Evolutionary conservation across 2,797 vertebrate genomes (phyloP).

Genomic region (Corythornis leucogaster): DNA sequence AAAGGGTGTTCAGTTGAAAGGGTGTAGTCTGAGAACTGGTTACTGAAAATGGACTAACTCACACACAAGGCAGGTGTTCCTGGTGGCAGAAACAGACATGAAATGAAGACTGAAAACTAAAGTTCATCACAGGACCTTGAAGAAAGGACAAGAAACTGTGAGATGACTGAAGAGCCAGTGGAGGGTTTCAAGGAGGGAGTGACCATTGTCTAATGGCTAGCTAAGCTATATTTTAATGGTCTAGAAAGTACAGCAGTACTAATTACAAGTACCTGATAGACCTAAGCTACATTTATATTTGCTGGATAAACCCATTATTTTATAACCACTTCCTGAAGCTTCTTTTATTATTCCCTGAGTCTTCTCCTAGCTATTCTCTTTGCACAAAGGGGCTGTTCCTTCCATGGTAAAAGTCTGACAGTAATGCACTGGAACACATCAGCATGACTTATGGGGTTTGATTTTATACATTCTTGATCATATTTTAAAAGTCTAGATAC

Average conservation of each 20-base stretch:
- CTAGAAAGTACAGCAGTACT: neutral
- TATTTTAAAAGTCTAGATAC: constrained; percentile 58
- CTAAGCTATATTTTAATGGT: constrained; percentile 14
- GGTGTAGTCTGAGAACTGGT: neutral
- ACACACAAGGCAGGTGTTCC: neutral
- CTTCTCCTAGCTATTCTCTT: constrained; percentile 37
- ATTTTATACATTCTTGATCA: constrained; percentile 63
- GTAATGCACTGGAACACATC: constrained; percentile 42
- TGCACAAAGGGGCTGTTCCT: constrained; percentile 26
- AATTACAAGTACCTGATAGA: neutral
- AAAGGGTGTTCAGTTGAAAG: neutral
- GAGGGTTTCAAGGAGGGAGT: neutral
- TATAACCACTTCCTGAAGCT: neutral
- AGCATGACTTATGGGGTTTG: constrained; percentile 25
- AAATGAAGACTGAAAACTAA: neutral
- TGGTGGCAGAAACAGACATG: neutral
- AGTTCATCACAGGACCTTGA: neutral
- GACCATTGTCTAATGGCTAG: neutral
- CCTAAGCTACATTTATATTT: neutral
- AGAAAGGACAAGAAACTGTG: neutral
- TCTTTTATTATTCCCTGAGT: constrained; percentile 58
- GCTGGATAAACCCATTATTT: constrained; percentile 7
- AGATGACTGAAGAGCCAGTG: neutral
- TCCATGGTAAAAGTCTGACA: constrained; percentile 44
- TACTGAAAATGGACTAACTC: neutral